phyloP scores from a whole-genome alignment of 1,140 invertebrate genomes.

The Andrena cerasifolii region DNA sequence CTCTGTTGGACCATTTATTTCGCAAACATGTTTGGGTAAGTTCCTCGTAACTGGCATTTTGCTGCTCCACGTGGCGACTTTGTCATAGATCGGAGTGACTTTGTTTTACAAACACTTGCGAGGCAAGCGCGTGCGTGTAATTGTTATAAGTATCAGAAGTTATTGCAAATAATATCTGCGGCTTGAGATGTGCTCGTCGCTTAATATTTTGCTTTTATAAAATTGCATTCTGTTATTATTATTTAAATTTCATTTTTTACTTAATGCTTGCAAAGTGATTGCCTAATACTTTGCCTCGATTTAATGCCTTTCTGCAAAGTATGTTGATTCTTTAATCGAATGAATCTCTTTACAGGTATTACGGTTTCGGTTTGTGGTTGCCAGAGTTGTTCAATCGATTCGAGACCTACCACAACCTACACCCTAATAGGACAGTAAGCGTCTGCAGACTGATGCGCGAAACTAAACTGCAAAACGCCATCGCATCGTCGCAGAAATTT shows the following conservation, averaged over 20 bases:
- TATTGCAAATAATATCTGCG: no score
- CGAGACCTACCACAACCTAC: constrained; percentile 77
- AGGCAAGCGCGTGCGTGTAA: no score
- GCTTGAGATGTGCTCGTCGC: no score
- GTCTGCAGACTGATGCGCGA: constrained; percentile 80
- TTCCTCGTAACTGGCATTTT: constrained; percentile 31
- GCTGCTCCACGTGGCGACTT: no score
- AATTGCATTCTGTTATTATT: neutral
- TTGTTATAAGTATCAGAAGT: no score
- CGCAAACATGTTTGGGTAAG: constrained; percentile 87
- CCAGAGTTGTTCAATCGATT: constrained; percentile 86
- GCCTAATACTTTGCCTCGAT: no score
- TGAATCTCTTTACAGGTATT: constrained; percentile 82
- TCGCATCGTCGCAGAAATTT: neutral
- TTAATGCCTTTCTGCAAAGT: no score
- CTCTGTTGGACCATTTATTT: constrained; percentile 85
- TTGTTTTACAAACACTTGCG: no score
- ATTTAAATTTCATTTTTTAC: neutral
- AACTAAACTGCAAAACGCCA: neutral
- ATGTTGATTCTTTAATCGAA: neutral
- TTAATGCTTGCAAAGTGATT: no score
- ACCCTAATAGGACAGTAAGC: constrained; percentile 80
- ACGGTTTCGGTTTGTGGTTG: constrained; percentile 88
- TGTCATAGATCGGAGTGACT: no score
- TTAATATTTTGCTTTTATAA: no score